Conservation (phyloP, 2,113 vertebrate genomes). For the Gallinago paraguaiae region DNA sequence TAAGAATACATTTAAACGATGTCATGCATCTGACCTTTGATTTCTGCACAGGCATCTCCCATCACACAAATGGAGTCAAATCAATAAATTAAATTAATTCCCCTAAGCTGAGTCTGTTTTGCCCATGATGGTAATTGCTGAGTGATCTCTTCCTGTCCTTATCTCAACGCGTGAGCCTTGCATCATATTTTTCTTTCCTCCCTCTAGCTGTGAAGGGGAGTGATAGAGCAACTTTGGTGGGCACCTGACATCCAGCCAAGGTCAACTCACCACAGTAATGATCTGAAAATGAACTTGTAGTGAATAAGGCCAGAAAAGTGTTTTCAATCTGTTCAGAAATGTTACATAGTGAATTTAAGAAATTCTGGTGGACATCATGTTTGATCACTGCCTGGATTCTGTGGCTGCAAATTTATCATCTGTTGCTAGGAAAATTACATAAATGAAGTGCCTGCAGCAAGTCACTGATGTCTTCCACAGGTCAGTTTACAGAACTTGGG, state of each 20-base stretch:
- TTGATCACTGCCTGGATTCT: not conserved
- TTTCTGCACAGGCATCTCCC: not conserved
- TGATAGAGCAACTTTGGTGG: not conserved
- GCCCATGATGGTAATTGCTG: fast-evolving
- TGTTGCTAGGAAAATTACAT: not conserved
- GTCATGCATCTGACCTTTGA: not conserved
- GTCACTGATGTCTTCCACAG: not conserved
- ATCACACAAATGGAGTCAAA: not conserved
- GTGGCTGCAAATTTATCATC: not conserved
- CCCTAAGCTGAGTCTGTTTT: not conserved
- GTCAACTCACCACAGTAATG: not conserved
- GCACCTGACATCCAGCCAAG: not conserved
- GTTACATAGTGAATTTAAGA: not conserved
- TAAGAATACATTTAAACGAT: not conserved
- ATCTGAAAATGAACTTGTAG: not conserved
- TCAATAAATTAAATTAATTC: not conserved
- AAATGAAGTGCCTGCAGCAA: not conserved
- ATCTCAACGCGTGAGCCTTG: not conserved
- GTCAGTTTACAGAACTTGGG: not conserved
- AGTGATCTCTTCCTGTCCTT: not conserved
- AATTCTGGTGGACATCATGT: not conserved
- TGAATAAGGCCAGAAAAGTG: not conserved
- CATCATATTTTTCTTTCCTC: not conserved
- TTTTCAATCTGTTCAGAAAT: not conserved
- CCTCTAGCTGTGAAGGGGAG: not conserved